A percentile compares a stretch with the other conserved stretches of the same genome.
Evolutionary conservation across 1,140 invertebrate genomes (phyloP).

Genomic region (Philotrypesis tridentata): DNA sequence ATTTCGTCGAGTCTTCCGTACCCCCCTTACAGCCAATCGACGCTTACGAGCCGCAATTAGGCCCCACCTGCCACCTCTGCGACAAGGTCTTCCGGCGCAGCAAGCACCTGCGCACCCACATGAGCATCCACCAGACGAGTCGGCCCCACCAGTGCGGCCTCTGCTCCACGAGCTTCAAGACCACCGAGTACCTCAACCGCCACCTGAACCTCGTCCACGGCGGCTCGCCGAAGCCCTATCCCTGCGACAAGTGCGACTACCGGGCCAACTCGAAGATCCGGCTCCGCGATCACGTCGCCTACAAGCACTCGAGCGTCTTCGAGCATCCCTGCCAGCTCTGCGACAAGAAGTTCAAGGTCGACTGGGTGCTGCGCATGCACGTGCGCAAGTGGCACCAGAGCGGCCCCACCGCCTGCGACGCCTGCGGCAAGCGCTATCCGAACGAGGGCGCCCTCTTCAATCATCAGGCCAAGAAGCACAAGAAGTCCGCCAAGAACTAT

Average conservation of each 20-base stretch:
- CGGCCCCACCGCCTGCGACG: slow-evolving; percentile 69
- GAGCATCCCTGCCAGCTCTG: slow-evolving; percentile 78
- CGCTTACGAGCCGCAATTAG: neutral
- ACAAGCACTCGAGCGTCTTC: slow-evolving; percentile 74
- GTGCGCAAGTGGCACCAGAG: slow-evolving; percentile 69
- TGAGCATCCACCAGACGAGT: slow-evolving; percentile 69
- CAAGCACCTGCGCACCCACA: slow-evolving; percentile 65
- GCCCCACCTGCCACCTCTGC: slow-evolving; percentile 63
- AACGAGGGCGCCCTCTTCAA: slow-evolving; percentile 52
- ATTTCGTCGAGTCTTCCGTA: neutral
- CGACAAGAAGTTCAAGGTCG: slow-evolving; percentile 77
- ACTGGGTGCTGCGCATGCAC: slow-evolving; percentile 72
- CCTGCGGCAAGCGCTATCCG: slow-evolving; percentile 78
- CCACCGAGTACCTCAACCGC: slow-evolving; percentile 68
- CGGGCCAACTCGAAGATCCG: slow-evolving; percentile 70
- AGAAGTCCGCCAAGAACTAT: neutral
- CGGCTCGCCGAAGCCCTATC: slow-evolving; percentile 53
- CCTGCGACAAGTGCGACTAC: slow-evolving; percentile 66
- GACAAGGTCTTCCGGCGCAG: slow-evolving; percentile 61
- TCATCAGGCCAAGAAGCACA: neutral
- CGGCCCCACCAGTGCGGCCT: slow-evolving; percentile 71
- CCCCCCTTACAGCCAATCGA: neutral
- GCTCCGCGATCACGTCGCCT: slow-evolving; percentile 72
- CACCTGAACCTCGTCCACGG: slow-evolving; percentile 73
- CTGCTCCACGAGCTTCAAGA: slow-evolving; percentile 73